Evolutionary conservation across 2,113 vertebrate species (phyloP), one percentile per base, ranked within the genome.

Genomic region (Alaudala cheleensis): DNA sequence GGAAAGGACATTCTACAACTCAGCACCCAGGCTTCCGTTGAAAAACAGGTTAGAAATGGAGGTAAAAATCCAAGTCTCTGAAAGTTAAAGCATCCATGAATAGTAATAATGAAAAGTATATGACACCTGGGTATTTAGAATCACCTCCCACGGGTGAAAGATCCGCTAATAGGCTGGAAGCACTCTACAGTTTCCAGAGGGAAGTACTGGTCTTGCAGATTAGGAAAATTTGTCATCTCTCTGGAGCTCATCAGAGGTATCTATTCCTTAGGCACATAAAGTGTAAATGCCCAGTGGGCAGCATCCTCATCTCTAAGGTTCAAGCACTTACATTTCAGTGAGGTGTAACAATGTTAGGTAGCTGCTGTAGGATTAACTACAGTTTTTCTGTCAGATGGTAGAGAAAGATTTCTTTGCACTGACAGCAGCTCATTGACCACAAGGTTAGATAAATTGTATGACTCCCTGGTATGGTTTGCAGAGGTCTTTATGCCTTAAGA

Each of bases 241-340:
- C 37, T 45, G 25, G 7, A 80, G 7, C 8, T 56, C 57, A 14
- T 20, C 1, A 2, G 25, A 70, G 21, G 13, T 25, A 50, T 12
- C 50, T 77, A 3, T 61, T 57, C 22, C 39, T 4, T 29, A 57
- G n/a, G 18, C 9, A 24, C 2, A 10, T 21, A 12, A 62, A 61
- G 2, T 23, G 2, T 6, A 67, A 44, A 39, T 61, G 11, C 3
- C 22, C 22, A n/a, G 0, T 26, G 61, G 33, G 12, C 15, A 71
- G 8, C 8, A 70, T 21, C 4, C 15, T 10, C 37, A 2, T 57
- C 9, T 82, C 28, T 39, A 45, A 65, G 25, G 22, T 53, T 72
- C 56, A 34, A 61, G 28, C 5, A 57, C 2, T 49, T 73, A 25
- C 0, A 1, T 65, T 84, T 77, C 71, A 66, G 22, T 54, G 18